Percentiles rank a stretch among this genome's conserved stretches.
phyloP scores from a whole-genome alignment of 2,113 vertebrate genomes.

The Steatornis caripensis region DNA sequence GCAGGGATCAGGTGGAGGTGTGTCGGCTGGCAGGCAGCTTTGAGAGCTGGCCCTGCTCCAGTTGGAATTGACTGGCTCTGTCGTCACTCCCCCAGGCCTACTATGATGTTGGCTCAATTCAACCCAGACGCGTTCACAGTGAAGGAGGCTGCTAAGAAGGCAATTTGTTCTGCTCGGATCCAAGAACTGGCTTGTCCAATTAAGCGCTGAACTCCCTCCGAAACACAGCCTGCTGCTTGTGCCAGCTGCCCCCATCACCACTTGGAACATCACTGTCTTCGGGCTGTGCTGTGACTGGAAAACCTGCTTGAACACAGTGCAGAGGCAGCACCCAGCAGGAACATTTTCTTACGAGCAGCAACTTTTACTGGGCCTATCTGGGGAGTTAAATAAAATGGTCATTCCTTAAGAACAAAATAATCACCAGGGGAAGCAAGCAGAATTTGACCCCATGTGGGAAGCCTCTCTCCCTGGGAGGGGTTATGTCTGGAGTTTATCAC shows the following conservation, averaged over 20 bases:
- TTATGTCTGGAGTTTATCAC: background rate
- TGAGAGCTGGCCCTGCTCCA: background rate
- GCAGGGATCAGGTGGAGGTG: background rate
- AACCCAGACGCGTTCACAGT: constrained; percentile 63
- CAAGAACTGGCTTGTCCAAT: constrained; percentile 45
- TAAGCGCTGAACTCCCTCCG: constrained; percentile 2
- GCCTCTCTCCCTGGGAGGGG: background rate
- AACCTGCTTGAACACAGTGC: accelerated
- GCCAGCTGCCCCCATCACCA: background rate
- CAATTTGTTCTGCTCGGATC: constrained; percentile 56
- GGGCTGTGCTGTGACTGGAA: background rate
- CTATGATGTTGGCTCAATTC: background rate
- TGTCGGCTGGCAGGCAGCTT: background rate
- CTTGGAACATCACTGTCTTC: background rate
- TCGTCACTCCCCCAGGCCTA: constrained; percentile 22
- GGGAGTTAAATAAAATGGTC: background rate
- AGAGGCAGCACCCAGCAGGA: background rate
- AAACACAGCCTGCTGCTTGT: background rate
- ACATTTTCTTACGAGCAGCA: background rate
- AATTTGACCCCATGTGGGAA: background rate
- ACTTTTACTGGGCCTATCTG: background rate
- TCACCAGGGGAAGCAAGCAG: background rate
- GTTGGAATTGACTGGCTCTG: background rate
- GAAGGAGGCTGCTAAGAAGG: constrained; percentile 62
- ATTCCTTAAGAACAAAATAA: background rate